Percentiles rank a stretch among this genome's conserved stretches.
Evolutionary conservation across 2,113 vertebrate species (phyloP).

Genomic region (Condylura cristata): DNA sequence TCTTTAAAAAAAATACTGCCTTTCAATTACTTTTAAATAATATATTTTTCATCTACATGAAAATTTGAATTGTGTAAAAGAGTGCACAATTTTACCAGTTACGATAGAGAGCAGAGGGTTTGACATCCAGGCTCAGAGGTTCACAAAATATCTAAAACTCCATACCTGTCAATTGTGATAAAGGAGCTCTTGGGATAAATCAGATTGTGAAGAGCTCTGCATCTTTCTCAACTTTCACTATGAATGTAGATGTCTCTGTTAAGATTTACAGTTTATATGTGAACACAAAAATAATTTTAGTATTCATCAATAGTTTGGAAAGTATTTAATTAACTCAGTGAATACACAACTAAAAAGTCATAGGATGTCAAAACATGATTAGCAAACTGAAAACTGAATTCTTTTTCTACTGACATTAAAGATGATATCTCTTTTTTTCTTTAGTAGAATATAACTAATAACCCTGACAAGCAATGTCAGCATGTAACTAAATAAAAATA

Average conservation of each 20-base stretch:
- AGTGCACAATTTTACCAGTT: constrained; percentile 77
- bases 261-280: constrained; percentile 73
- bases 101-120: constrained; percentile 69
- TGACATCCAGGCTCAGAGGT: constrained; percentile 75
- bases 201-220: constrained; percentile 78
- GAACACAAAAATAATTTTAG: constrained; percentile 70
- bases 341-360: constrained; percentile 46
- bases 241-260: constrained; percentile 61
- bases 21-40: constrained; percentile 85
- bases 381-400: constrained; percentile 47
- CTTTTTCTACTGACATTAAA: constrained; percentile 14
- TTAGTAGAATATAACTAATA: constrained; percentile 36
- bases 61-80: constrained; percentile 83
- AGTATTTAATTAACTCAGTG: constrained; percentile 36
- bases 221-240: constrained; percentile 78
- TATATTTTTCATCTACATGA: constrained; percentile 85
- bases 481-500: constrained; percentile 1
- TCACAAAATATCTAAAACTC: constrained; percentile 58
- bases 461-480: constrained; percentile 27
- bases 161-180: constrained; percentile 76
- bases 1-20: constrained; percentile 85
- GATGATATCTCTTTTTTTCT: neutral
- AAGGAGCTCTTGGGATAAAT: constrained; percentile 76
- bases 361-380: constrained; percentile 12
- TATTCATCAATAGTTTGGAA: constrained; percentile 5